A percentile compares a stretch with the other conserved stretches of the same genome.
Evolutionary conservation across 2,888 invertebrate genomes (phyloP).

Genomic region (Nemotelus pantherinus): DNA sequence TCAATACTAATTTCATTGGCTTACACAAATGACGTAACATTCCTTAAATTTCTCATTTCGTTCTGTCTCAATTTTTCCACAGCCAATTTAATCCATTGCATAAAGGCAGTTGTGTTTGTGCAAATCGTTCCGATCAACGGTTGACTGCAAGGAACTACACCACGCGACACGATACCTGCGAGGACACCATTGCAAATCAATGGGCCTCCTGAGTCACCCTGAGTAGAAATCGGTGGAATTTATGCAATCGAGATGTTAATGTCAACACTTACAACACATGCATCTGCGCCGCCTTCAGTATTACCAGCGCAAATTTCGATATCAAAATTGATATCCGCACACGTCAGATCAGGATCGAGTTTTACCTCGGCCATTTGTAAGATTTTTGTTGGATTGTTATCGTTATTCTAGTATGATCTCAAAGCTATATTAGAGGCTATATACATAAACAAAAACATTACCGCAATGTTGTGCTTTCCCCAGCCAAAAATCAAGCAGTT

Average conservation of each 20-base stretch:
- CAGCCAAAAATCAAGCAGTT: too few species aligned
- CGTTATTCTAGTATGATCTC: too few species aligned
- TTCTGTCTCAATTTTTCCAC: too few species aligned
- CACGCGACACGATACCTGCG: conserved; percentile 82
- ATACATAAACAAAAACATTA: too few species aligned
- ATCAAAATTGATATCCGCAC: background rate
- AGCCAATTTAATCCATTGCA: background rate
- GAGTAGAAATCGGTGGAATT: background rate
- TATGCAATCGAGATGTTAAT: background rate
- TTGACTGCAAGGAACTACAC: conserved; percentile 75
- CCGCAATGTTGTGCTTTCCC: too few species aligned
- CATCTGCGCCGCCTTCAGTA: background rate
- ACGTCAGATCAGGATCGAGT: background rate
- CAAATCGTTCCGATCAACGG: conserved; percentile 78
- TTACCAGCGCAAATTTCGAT: conserved; percentile 12
- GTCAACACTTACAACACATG: background rate
- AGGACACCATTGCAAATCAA: conserved; percentile 71
- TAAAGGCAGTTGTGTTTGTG: conserved; percentile 67
- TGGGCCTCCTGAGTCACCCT: conserved; percentile 82
- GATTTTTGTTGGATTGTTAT: background rate
- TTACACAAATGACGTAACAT: too few species aligned
- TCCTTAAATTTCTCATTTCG: too few species aligned
- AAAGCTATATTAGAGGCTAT: too few species aligned
- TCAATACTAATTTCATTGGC: too few species aligned
- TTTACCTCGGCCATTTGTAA: background rate